A percentile compares a stretch with the other conserved stretches of the same genome.
Conservation (phyloP, 2,888 invertebrate species). For the Callyntrura guangdongensis region DNA sequence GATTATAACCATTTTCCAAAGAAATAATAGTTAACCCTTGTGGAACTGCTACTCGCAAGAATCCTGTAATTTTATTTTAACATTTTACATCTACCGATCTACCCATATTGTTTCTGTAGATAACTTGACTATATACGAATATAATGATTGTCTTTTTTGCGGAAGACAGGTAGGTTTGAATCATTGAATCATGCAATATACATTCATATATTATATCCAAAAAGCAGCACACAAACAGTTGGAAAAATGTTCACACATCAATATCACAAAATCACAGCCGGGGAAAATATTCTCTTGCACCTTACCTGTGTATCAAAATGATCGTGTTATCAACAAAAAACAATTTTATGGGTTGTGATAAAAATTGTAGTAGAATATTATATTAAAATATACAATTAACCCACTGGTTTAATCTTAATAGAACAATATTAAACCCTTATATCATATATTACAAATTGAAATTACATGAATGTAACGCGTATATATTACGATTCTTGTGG, state of each 20-base stretch:
- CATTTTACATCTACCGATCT: too few relatives aligned
- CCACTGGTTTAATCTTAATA: background rate
- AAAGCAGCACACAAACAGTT: slow-evolving; percentile 38
- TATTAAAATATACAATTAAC: background rate
- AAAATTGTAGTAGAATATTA: background rate
- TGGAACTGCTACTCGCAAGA: background rate
- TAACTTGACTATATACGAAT: background rate
- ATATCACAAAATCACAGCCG: slow-evolving; percentile 59
- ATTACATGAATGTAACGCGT: background rate
- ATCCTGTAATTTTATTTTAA: too few relatives aligned
- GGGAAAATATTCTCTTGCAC: slow-evolving; percentile 25
- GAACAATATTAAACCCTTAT: background rate
- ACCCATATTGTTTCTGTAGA: background rate
- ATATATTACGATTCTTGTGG: background rate
- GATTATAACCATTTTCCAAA: background rate
- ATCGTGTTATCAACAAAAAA: slow-evolving; percentile 10
- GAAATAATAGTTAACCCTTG: background rate
- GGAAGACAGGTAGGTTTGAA: slow-evolving; percentile 20
- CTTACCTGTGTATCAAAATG: slow-evolving; percentile 8
- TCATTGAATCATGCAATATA: slow-evolving; percentile 27
- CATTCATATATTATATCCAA: slow-evolving; percentile 23
- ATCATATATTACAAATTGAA: background rate
- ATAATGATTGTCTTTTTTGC: slow-evolving; percentile 46
- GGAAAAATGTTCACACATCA: slow-evolving; percentile 9
- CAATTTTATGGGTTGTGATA: background rate